phyloP scores from a whole-genome alignment of 2,888 invertebrate species.

The Phoenoteleia sp. region DNA sequence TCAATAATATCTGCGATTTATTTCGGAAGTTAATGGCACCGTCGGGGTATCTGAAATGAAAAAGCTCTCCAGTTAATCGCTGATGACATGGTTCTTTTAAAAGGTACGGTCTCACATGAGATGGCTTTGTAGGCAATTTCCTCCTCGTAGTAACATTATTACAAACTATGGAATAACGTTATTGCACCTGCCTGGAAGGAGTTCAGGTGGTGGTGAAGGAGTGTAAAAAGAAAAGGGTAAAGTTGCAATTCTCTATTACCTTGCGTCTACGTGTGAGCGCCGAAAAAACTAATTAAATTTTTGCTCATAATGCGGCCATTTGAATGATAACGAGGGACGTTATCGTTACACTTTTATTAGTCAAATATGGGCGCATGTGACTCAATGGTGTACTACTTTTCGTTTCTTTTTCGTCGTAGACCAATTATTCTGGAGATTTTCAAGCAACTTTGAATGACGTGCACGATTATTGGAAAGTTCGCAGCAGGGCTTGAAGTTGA shows the following conservation, averaged over 20 bases:
- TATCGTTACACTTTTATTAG: conserved; percentile 48
- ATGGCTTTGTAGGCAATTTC: conserved; percentile 64
- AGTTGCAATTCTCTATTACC: conserved; percentile 79
- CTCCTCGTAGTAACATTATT: conserved; percentile 67
- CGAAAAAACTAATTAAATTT: conserved; percentile 59
- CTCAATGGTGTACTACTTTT: too few species aligned
- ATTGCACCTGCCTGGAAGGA: conserved; percentile 61
- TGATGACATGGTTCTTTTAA: conserved; percentile 43
- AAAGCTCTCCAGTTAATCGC: conserved; percentile 33
- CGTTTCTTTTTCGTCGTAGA: too few species aligned
- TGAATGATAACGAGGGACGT: conserved; percentile 36
- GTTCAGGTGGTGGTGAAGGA: conserved; percentile 56
- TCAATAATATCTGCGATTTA: conserved; percentile 13
- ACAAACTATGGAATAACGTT: conserved; percentile 69
- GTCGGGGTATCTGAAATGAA: neutral
- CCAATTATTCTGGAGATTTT: too few species aligned
- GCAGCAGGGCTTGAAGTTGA: too few species aligned
- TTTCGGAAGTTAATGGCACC: conserved; percentile 3
- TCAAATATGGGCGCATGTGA: conserved; percentile 32
- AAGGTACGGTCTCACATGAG: conserved; percentile 36
- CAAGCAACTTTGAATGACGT: too few species aligned
- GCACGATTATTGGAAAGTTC: too few species aligned
- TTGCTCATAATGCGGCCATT: conserved; percentile 42
- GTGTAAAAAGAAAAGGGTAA: conserved; percentile 41
- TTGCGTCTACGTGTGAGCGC: conserved; percentile 29